Evolutionary conservation across 2,113 vertebrate species (phyloP).

Genomic region (Perca schrenkii): DNA sequence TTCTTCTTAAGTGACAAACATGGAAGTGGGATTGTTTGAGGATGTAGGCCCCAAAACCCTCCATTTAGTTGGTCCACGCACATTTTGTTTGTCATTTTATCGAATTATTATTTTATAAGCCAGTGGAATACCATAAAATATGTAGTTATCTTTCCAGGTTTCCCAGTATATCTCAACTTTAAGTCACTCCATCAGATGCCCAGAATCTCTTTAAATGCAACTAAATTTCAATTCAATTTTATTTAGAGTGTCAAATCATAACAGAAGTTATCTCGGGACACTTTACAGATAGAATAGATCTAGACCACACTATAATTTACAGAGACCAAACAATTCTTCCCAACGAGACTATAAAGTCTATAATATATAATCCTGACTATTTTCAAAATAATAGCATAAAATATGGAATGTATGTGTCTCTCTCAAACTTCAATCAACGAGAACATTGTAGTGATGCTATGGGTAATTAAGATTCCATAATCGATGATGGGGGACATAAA

Average conservation of each 20-base stretch:
- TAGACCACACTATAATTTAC: too few species aligned
- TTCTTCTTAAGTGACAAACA: not conserved
- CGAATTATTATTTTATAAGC: not conserved
- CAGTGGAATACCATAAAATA: not conserved
- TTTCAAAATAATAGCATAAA: not conserved
- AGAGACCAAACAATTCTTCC: too few species aligned
- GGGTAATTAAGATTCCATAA: not conserved
- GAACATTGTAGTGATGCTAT: not conserved
- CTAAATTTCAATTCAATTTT: too few species aligned
- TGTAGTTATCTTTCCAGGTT: not conserved
- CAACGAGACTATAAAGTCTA: not conserved
- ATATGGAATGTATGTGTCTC: not conserved
- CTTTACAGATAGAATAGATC: too few species aligned
- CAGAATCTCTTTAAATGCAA: not conserved
- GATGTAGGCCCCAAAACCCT: not conserved
- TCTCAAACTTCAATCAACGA: not conserved
- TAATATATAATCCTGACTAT: not conserved
- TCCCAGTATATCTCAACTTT: not conserved
- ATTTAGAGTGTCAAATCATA: too few species aligned
- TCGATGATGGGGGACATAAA: not conserved
- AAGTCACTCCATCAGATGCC: not conserved
- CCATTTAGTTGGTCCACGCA: not conserved
- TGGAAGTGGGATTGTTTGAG: not conserved
- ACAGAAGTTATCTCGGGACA: too few species aligned
- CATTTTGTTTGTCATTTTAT: not conserved